Base-by-base conservation (phyloP, 2,113 vertebrate genomes). In the Galemys pyrenaicus region DNA sequence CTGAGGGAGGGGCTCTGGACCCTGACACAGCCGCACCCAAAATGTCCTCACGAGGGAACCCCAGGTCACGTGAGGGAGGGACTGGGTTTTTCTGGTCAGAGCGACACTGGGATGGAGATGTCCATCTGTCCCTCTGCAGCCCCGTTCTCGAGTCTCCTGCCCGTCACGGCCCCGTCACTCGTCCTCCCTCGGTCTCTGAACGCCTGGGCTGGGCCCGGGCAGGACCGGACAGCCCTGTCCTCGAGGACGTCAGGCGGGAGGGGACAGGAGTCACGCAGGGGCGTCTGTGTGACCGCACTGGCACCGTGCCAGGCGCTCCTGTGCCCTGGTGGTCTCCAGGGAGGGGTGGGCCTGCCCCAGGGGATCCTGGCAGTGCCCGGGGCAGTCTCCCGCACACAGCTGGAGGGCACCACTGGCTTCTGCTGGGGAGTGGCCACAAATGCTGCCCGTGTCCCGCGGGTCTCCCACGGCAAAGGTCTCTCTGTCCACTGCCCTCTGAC, bases 361-460 rank as follows among this genome's bases (percentile, higher is more conserved):
- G 41, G 75, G 46, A 19, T 37, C 4, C 5, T 19, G 73, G 44
- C 74, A 30, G 5, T 41, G 58, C n/a, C 46, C 54, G 73, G 39
- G 87, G 71, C 37, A 24, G 35, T 70, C 65, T 15, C 24, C 35
- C 56, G 26, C 58, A 84, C 78, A 7, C 4, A 51, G 17, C 28
- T 8, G 49, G 77, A 73, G n/a, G 56, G 39, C 5, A 12, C 37
- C 20, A 22, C 46, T 46, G 24, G 37, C 30, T 77, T 37, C 9
- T 44, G 2, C 28, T 3, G 20, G 15, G 39, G 0, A 3, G 65
- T 60, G 51, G 65, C 19, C 35, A 19, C 73, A 62, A 68, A 6
- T 12, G 64, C 46, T 39, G 32, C n/a, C 2, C 9, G 3, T 7
- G 0, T 8, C 20, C 13, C 1, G 0, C 8, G 6, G 10, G 30